Evolutionary conservation across 2,113 vertebrate genomes (phyloP), one percentile per base, ranked within the genome.

Genomic region (Periophthalmodon schlosseri): DNA sequence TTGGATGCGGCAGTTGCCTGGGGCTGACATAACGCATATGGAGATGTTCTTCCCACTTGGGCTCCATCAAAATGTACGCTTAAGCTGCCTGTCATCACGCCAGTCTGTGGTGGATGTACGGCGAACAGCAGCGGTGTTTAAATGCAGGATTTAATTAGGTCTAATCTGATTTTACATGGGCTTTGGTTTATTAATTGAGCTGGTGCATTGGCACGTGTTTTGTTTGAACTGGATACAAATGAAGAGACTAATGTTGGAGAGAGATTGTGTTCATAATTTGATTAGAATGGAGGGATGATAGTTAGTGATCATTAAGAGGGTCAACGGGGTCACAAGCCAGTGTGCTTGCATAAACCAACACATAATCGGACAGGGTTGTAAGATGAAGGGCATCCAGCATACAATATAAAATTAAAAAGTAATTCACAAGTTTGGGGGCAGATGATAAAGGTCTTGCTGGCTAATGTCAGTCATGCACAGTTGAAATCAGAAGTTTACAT

Each of bases 41-140:
- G 89, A 91, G 86, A 91, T 89, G 91, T 91, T 90, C 78, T 87
- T 84, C 75, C 91, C 84, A 79, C 85, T 90, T 87, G 72, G 58
- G 66, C 76, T 91, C 84, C 85, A 80, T 90, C 85, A 77, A 76
- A 75, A 85, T 6, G 11, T 77, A 80, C 76, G 84, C 78, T 84
- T 86, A 81, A 88, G 86, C 86, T 89, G 74, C 68, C 72, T 82
- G 89, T 89, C 87, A 82, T 74, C 86, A 52, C 76, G 79, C 74
- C 87, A 81, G 70, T 80, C 72, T 77, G 67, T 57, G 16, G 34
- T 65, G n/a, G n/a, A 49, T n/a, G 5, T 15, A 47, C 14, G 18
- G 57, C 1, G 60, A 78, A 74, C 79, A 87, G 76, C 64, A 47
- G 80, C 61, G 66, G 68, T 52, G 75, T 72, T 9, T 63, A 65